Evolutionary conservation across 2,113 vertebrate genomes (phyloP).

Genomic region (Glaucomys volans): DNA sequence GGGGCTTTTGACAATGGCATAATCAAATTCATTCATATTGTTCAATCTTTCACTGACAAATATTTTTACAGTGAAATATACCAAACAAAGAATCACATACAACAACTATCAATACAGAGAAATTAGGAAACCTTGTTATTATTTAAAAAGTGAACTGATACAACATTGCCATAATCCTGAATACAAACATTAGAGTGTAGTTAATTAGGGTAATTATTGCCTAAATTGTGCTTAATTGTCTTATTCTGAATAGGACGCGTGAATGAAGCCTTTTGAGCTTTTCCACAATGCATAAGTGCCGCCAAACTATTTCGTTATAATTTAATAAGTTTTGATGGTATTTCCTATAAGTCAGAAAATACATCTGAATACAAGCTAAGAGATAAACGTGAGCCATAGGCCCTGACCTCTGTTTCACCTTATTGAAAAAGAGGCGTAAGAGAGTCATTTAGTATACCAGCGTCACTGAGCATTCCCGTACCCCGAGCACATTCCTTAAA

Average conservation of each 20-base stretch:
- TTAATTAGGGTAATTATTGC: conserved; percentile 91
- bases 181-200: conserved; percentile 88
- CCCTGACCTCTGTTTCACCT: conserved; percentile 91
- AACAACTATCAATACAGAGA: conserved; percentile 89
- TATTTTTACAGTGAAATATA: conserved; percentile 94
- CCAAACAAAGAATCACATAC: conserved; percentile 89
- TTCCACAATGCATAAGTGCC: conserved; percentile 70
- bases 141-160: conserved; percentile 86
- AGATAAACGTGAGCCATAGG: conserved; percentile 80
- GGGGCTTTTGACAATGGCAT: conserved; percentile 96
- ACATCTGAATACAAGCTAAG: conserved; percentile 76
- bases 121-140: conserved; percentile 87
- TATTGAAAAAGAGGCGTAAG: conserved; percentile 87
- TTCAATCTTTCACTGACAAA: conserved; percentile 93
- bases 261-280: conserved; percentile 83
- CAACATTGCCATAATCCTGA: conserved; percentile 86
- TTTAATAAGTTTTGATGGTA: conserved; percentile 84
- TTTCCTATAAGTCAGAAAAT: conserved; percentile 84
- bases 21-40: conserved; percentile 99
- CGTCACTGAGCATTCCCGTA: conserved; percentile 70
- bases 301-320: conserved; percentile 75
- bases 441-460: conserved; percentile 84
- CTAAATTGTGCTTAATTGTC: conserved; percentile 91
- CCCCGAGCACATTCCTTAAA: conserved; percentile 79
- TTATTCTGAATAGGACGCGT: conserved; percentile 86